Evolutionary conservation across 2,888 invertebrate species (phyloP).

Genomic region (Helicoverpa assulta): DNA sequence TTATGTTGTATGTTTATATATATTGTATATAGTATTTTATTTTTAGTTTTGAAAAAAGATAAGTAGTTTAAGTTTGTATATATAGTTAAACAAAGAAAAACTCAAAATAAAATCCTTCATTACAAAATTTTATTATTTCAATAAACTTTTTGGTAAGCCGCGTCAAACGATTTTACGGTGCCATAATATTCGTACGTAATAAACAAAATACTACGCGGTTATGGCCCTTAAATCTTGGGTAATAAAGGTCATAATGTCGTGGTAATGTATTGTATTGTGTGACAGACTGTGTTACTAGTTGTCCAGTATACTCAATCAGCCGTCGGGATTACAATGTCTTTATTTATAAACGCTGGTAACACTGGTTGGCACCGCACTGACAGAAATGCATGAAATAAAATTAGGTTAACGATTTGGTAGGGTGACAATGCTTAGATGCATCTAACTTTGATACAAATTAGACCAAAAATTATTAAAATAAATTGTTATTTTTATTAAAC

Average conservation of each 20-base stretch:
- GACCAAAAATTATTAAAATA: too few relatives aligned
- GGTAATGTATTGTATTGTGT: conserved; percentile 24
- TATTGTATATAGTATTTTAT: too few relatives aligned
- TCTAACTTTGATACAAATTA: not conserved
- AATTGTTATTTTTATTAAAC: too few relatives aligned
- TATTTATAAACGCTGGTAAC: conserved; percentile 58
- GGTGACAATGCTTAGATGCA: conserved; percentile 46
- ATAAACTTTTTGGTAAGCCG: conserved; percentile 4
- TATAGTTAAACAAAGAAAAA: too few relatives aligned
- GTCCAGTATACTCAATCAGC: conserved; percentile 34
- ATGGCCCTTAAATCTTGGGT: conserved; percentile 12
- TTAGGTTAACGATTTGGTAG: conserved; percentile 62
- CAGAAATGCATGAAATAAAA: conserved; percentile 64
- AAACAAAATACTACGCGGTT: conserved; percentile 4
- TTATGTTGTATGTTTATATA: too few relatives aligned
- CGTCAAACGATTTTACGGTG: conserved; percentile 17
- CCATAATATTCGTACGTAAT: conserved; percentile 14
- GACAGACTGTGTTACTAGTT: conserved; percentile 26
- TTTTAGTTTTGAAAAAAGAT: too few relatives aligned
- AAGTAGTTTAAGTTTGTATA: too few relatives aligned
- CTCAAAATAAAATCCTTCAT: not conserved
- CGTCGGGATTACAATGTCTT: conserved; percentile 58
- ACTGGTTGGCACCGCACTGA: conserved; percentile 48
- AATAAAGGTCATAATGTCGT: conserved; percentile 28
- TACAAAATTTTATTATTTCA: not conserved